Base-by-base conservation (phyloP, 53 echinoderm and acorn worm genomes). In the Luidia sarsii region DNA sequence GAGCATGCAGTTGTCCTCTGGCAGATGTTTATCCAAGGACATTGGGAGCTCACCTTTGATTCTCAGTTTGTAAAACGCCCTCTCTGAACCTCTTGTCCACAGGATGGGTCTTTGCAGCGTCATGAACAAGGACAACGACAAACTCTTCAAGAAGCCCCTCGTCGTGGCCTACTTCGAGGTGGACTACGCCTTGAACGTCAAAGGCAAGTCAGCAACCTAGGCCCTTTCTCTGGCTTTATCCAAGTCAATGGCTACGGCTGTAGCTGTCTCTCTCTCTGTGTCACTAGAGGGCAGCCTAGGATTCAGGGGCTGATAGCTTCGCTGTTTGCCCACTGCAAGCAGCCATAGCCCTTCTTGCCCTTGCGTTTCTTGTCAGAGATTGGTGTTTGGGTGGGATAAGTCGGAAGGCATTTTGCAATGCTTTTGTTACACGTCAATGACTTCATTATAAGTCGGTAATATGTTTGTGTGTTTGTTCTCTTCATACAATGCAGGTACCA, bases 401-500 rank as follows among this genome's bases (percentile, higher is more conserved):
- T n/a, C n/a, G n/a, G n/a, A n/a, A n/a, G n/a, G n/a, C n/a, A n/a
- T n/a, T n/a, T n/a, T n/a, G n/a, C n/a, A n/a, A n/a, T n/a, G n/a
- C n/a, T n/a, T n/a, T n/a, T n/a, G n/a, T n/a, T n/a, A n/a, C n/a
- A n/a, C n/a, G n/a, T n/a, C n/a, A n/a, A n/a, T n/a, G n/a, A n/a
- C n/a, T n/a, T n/a, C n/a, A n/a, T n/a, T n/a, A n/a, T n/a, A n/a
- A n/a, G n/a, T n/a, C n/a, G n/a, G n/a, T n/a, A n/a, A n/a, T n/a
- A n/a, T 50, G 0, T 20, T 29, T 18, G 37, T 70, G 62, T 73
- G 48, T 73, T 34, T 88, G 23, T 77, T 55, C 3, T 30, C 54
- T 68, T 15, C 64, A n/a, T n/a, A n/a, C n/a, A n/a, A n/a, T n/a
- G n/a, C n/a, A 95, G 95, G 95, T 8, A 86, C 91, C 70, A 95